These are phyloP conservation scores for Diachrysia chrysitis DNA, from an alignment of 2,888 invertebrate species.

Conservation along the genomic window DNA sequence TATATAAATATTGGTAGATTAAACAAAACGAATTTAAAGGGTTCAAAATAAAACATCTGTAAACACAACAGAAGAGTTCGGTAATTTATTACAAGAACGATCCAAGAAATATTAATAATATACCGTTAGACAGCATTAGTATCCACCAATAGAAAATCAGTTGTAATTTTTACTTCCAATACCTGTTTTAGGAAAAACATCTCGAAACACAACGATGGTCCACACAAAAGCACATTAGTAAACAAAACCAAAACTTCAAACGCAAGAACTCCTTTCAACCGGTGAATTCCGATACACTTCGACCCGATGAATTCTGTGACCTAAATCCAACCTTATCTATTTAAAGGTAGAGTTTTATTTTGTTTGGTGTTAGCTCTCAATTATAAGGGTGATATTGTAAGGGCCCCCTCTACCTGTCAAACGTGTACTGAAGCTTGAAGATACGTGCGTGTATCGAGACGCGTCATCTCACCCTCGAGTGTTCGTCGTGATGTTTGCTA, in stretches of 20 bases:
- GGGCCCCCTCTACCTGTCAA: constrained; percentile 71
- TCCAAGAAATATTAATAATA: background rate
- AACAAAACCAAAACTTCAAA: constrained; percentile 65
- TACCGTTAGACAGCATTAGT: constrained; percentile 15
- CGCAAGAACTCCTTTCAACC: constrained; percentile 58
- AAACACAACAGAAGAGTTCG: background rate
- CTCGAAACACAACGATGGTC: constrained; percentile 53
- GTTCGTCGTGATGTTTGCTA: constrained; percentile 55
- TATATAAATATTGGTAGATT: background rate
- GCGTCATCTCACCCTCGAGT: constrained; percentile 66
- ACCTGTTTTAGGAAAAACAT: constrained; percentile 54
- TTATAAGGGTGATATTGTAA: constrained; percentile 47
- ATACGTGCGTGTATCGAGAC: constrained; percentile 66
- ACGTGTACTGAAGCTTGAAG: constrained; percentile 70
- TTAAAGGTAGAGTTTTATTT: constrained; percentile 34
- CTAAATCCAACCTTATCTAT: constrained; percentile 29
- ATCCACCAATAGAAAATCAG: constrained; percentile 17
- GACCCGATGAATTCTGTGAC: constrained; percentile 6
- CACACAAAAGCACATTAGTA: constrained; percentile 64
- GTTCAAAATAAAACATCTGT: background rate
- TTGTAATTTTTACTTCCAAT: constrained; percentile 35
- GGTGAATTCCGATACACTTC: constrained; percentile 47
- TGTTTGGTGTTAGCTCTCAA: constrained; percentile 32
- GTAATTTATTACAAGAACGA: background rate
- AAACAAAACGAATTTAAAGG: background rate